Conservation (phyloP, 1,140 invertebrate species). For the Lordiphosa clarofinis region DNA sequence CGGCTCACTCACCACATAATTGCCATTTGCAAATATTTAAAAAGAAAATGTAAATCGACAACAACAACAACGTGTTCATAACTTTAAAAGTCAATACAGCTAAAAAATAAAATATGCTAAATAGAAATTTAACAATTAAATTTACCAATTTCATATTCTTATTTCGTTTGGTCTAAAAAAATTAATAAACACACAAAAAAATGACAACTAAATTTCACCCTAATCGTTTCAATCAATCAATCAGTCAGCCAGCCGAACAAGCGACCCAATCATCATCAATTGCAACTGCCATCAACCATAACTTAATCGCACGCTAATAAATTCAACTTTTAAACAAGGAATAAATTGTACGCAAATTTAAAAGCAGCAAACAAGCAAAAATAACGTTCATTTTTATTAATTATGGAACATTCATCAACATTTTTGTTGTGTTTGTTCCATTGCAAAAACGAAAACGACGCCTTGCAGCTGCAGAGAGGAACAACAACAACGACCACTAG, state of each 20-base stretch:
- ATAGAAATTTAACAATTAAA: slow-evolving; percentile 33
- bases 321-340: slow-evolving; percentile 21
- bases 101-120: slow-evolving; percentile 38
- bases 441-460: slow-evolving; percentile 60
- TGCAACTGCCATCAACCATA: slow-evolving; percentile 59
- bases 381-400: slow-evolving; percentile 48
- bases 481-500: slow-evolving; percentile 24
- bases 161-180: slow-evolving; percentile 31
- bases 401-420: slow-evolving; percentile 77
- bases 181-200: slow-evolving; percentile 23
- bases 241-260: slow-evolving; percentile 61
- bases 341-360: slow-evolving; percentile 24
- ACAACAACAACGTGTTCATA: slow-evolving; percentile 65
- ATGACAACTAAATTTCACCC: slow-evolving; percentile 48
- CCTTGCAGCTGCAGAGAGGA: slow-evolving; percentile 50
- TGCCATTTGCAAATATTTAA: slow-evolving; percentile 64
- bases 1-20: slow-evolving; percentile 43
- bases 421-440: slow-evolving; percentile 70
- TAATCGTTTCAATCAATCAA: slow-evolving; percentile 44
- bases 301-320: slow-evolving; percentile 31
- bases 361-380: slow-evolving; percentile 15
- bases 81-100: slow-evolving; percentile 42
- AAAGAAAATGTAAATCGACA: slow-evolving; percentile 37
- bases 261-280: slow-evolving; percentile 65
- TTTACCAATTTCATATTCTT: slow-evolving; percentile 33